Evolutionary conservation across 2,888 invertebrate species (phyloP).

Genomic region (Pandemis cinnamomeana): DNA sequence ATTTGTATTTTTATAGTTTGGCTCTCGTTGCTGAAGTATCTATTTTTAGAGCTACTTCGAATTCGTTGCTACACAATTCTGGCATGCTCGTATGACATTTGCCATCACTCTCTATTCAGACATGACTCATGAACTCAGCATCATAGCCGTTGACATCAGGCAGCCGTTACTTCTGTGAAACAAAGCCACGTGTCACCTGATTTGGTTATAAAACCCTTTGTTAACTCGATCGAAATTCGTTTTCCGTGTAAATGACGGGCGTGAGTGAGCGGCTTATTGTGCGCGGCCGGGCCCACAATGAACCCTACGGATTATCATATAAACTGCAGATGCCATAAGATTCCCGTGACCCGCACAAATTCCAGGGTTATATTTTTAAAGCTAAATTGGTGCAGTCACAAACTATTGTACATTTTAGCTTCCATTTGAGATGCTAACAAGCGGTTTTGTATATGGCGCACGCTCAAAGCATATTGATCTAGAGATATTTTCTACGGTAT

Average conservation of each 20-base stretch:
- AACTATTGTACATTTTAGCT: neutral
- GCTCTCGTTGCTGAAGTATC: too few relatives aligned
- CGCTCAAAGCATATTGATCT: too few relatives aligned
- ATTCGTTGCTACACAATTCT: too few relatives aligned
- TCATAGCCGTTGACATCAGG: neutral
- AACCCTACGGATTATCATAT: constrained; percentile 23
- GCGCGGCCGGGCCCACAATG: constrained; percentile 14
- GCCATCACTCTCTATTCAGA: too few relatives aligned
- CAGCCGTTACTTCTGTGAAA: neutral
- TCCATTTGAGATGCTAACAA: too few relatives aligned
- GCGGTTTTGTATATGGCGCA: too few relatives aligned
- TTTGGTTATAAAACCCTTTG: constrained; percentile 15
- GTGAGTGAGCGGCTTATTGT: constrained; percentile 10
- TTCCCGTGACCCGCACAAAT: constrained; percentile 5
- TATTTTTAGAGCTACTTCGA: too few relatives aligned
- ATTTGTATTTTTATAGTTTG: too few relatives aligned
- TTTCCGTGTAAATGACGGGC: constrained; percentile 1
- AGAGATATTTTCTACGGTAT: too few relatives aligned
- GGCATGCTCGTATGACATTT: neutral
- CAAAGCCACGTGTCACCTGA: neutral
- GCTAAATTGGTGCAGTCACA: neutral
- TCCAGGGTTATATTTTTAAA: neutral
- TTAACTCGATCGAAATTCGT: constrained; percentile 10
- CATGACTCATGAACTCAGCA: too few relatives aligned
- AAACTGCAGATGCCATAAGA: constrained; percentile 22